phyloP scores from a whole-genome alignment of 1,140 invertebrate genomes.

The Trissolcus basalis region DNA sequence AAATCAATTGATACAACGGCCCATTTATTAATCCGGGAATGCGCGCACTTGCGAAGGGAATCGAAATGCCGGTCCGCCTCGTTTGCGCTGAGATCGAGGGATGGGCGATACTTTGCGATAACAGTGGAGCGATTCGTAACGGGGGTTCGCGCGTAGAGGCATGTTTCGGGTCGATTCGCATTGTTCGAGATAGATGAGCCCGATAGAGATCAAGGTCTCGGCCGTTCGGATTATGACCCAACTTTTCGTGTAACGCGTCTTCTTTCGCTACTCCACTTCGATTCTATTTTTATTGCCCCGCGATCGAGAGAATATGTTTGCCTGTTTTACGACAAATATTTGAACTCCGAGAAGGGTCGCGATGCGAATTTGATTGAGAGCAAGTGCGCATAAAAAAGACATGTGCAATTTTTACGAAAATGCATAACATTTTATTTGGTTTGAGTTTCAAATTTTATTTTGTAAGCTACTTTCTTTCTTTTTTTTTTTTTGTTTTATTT shows the following conservation, averaged over 20 bases:
- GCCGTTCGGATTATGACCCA: conserved; percentile 25
- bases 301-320: conserved; percentile 25
- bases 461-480: too few species aligned
- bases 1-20: conserved; percentile 61
- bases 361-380: conserved; percentile 8
- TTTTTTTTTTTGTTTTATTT: too few species aligned
- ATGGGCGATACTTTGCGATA: conserved; percentile 43
- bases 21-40: conserved; percentile 61
- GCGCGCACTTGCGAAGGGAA: conserved; percentile 54
- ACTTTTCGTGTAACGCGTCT: conserved; percentile 24
- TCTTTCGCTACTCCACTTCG: conserved; percentile 15
- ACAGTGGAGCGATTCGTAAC: conserved; percentile 42
- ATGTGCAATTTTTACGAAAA: too few species aligned
- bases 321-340: conserved; percentile 47
- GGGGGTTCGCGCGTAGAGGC: conserved; percentile 14
- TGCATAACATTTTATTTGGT: too few species aligned
- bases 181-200: conserved; percentile 46
- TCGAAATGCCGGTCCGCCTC: conserved; percentile 51
- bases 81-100: conserved; percentile 50
- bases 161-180: conserved; percentile 52
- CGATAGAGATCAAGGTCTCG: conserved; percentile 55
- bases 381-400: too few species aligned
- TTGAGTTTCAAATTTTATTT: too few species aligned
- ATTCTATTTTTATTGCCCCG: conserved; percentile 44
- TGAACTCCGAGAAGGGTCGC: conserved; percentile 29